Evolutionary conservation across 2,113 vertebrate species (phyloP).

Genomic region (Oriolus oriolus): DNA sequence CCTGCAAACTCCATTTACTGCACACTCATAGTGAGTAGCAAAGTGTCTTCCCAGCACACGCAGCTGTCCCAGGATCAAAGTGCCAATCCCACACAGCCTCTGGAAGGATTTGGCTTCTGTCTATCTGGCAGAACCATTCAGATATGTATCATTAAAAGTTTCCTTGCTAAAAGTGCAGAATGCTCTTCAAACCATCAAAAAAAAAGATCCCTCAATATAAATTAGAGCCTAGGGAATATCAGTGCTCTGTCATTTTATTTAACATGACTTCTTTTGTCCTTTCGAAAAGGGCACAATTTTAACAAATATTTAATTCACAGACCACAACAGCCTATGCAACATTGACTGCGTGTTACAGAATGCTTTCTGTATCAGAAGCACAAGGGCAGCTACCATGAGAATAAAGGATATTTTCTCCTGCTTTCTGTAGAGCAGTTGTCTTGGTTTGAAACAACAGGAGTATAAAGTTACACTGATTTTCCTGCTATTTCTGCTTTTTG

Average conservation of each 20-base stretch:
- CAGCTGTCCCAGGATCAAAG: neutral
- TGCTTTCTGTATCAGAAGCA: neutral
- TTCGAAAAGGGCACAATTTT: neutral
- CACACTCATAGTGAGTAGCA: accelerated
- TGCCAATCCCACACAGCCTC: neutral
- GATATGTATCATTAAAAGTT: neutral
- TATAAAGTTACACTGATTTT: neutral
- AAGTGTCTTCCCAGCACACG: accelerated
- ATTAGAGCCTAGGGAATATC: neutral
- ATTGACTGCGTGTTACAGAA: neutral
- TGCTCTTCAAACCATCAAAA: neutral
- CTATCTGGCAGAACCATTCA: neutral
- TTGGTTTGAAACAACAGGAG: too few relatives aligned
- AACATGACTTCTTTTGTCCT: neutral
- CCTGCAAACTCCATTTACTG: neutral
- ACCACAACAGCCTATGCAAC: neutral
- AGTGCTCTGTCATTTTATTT: neutral
- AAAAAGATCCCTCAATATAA: accelerated
- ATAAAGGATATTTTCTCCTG: neutral
- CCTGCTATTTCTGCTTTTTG: neutral
- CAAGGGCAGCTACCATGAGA: neutral
- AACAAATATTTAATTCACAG: neutral
- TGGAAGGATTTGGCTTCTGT: neutral
- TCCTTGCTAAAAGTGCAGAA: neutral
- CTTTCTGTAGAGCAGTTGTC: neutral